Evolutionary conservation across 2,888 invertebrate species (phyloP), one percentile per base, ranked within the genome.

Genomic region (Phyllotreta cruciferae): DNA sequence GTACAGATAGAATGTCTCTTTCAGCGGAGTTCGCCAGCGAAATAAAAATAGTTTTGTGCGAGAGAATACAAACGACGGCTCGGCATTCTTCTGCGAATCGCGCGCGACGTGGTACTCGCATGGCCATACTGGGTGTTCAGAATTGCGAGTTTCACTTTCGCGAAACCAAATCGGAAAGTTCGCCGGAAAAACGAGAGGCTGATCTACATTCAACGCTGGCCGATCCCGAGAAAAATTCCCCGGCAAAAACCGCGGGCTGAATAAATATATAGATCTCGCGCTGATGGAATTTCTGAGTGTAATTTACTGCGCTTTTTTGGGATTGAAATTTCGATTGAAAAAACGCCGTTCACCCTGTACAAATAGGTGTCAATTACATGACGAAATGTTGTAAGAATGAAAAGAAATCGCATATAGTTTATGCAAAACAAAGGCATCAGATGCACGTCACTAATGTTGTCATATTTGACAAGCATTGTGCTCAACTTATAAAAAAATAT

Each of bases 21-120:
- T 69, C 56, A 67, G 53, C 56, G 24, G 58, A 63, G 50, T 42
- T 52, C 50, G 62, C 37, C 52, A 34, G 13, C 36, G 60, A 56
- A 58, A 60, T 62, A 65, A 63, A 57, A 69, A 66, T 69, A 65
- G 60, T 66, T 68, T 66, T 63, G 64, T 67, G 64, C 24, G 45
- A 58, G 54, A 56, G 63, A 67, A 62, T 62, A 66, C 63, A 67
- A 70, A 69, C 52, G 50, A 58, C 42, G 50, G 10, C 60, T 63
- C 66, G 67, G 70, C 66, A 70, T 68, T 70, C 67, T 70, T 70
- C 68, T 64, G 57, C 66, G 68, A 69, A 70, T 64, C 63, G 62
- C 64, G 47, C 54, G 63, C 60, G 64, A 60, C 66, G 55, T 24
- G 47, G 58, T 47, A 44, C 60, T 49, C 56, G 60, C 57, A 65